These are phyloP conservation scores for Acanthosepion esculentum DNA, from an alignment of 2,888 invertebrate genomes.

Conservation along the genomic window DNA sequence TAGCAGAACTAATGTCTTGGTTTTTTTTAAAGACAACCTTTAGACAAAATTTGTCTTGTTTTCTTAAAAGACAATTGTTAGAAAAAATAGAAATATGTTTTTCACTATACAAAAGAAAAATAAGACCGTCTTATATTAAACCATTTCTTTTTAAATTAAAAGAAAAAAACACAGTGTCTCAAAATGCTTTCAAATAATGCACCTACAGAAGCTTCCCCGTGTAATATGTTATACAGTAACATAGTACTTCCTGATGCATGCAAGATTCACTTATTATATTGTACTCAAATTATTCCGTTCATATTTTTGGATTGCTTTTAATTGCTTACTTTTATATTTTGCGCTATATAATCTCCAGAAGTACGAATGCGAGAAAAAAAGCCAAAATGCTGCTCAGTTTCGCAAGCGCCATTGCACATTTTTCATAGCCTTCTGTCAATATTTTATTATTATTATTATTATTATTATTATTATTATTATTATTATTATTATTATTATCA, in stretches of 20 bases:
- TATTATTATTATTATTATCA: not conserved
- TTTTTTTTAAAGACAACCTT: too few relatives aligned
- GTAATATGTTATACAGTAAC: not conserved
- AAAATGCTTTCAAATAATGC: not conserved
- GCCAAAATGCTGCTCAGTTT: not conserved
- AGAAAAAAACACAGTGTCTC: not conserved
- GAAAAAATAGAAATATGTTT: too few relatives aligned
- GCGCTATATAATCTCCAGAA: constrained; percentile 40
- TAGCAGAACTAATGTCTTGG: too few relatives aligned
- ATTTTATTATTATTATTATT: not conserved
- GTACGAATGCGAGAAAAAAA: not conserved
- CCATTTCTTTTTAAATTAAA: too few relatives aligned
- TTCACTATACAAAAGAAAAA: too few relatives aligned
- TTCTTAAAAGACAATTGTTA: too few relatives aligned
- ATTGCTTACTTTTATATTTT: not conserved
- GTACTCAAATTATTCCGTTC: not conserved
- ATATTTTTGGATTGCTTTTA: not conserved
- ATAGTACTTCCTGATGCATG: not conserved
- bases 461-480: not conserved
- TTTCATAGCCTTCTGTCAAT: not conserved
- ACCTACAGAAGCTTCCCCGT: not conserved
- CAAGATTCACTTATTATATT: not conserved
- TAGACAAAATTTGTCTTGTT: too few relatives aligned
- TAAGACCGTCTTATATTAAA: too few relatives aligned
- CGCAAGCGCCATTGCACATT: not conserved